Percentiles rank a stretch among this genome's conserved stretches.
phyloP scores from a whole-genome alignment of 2,888 invertebrate genomes.

The Tetrapedia diversipes region DNA sequence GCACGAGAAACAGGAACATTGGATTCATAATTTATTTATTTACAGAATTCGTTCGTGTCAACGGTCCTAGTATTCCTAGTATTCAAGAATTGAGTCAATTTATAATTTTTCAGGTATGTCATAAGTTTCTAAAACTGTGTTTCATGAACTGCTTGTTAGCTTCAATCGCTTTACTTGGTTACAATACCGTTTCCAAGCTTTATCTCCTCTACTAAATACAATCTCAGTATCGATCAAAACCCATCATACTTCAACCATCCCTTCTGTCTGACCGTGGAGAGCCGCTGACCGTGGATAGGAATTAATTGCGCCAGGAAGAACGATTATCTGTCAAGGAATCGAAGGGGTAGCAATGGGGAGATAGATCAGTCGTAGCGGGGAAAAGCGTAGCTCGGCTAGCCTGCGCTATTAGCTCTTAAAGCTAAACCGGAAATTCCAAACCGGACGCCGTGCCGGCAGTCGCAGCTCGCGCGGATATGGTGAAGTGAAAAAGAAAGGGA shows the following conservation, averaged over 20 bases:
- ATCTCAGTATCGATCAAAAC: not conserved
- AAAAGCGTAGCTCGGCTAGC: slow-evolving; percentile 56
- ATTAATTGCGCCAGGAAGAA: slow-evolving; percentile 44
- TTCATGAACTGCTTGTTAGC: too few species aligned
- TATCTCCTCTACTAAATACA: not conserved
- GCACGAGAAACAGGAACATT: too few species aligned
- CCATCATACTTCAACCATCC: not conserved
- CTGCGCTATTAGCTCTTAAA: slow-evolving; percentile 78
- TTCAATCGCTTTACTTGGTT: too few species aligned
- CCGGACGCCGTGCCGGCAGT: slow-evolving; percentile 70
- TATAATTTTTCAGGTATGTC: too few species aligned
- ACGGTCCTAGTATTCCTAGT: too few species aligned
- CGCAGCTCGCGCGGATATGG: slow-evolving; percentile 48
- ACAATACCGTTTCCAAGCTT: not conserved
- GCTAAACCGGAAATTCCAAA: slow-evolving; percentile 77
- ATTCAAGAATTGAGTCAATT: too few species aligned
- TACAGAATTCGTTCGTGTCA: too few species aligned
- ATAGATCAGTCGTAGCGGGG: slow-evolving; percentile 44
- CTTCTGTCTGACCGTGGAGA: not conserved
- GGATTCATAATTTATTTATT: too few species aligned
- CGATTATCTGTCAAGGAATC: slow-evolving; percentile 52
- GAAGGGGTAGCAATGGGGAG: slow-evolving; percentile 12
- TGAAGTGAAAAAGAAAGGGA: not conserved
- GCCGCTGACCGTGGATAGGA: slow-evolving; percentile 34
- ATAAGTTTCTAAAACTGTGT: too few species aligned